Percentiles rank a stretch among this genome's conserved stretches.
phyloP scores from a whole-genome alignment of 2,797 vertebrate genomes.

The Poeciliopsis gracilis region DNA sequence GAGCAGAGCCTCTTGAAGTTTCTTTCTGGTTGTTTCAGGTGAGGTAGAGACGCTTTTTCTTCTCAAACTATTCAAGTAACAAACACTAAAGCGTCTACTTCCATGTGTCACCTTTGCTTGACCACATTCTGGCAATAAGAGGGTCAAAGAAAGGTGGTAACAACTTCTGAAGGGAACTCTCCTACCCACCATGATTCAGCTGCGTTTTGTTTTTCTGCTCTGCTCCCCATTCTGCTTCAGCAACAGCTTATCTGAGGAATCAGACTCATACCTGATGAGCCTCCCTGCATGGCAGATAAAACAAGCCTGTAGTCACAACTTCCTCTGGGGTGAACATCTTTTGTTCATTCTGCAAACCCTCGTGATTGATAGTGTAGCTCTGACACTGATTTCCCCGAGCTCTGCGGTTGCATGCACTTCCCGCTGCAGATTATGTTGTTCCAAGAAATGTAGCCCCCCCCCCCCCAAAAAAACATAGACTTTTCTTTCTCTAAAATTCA shows the following conservation, averaged over 20 bases:
- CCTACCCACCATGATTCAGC: slow-evolving; percentile 18
- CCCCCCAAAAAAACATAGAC: no score
- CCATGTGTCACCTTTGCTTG: slow-evolving; percentile 11
- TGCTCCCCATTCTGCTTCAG: slow-evolving; percentile 46
- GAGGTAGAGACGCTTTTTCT: slow-evolving; percentile 23
- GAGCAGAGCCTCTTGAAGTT: slow-evolving; percentile 44
- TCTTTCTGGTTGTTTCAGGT: slow-evolving; percentile 41
- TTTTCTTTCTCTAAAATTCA: slow-evolving; percentile 12
- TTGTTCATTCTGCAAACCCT: slow-evolving; percentile 7
- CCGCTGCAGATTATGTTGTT: background rate
- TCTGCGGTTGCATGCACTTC: slow-evolving; percentile 51
- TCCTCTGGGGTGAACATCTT: slow-evolving; percentile 8
- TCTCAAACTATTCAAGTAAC: background rate
- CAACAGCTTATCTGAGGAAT: slow-evolving; percentile 58
- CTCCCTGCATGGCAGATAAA: slow-evolving; percentile 55
- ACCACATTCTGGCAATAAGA: background rate
- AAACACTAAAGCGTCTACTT: slow-evolving; percentile 13
- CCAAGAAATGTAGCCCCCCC: background rate
- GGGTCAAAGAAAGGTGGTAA: slow-evolving; percentile 16
- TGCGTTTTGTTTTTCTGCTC: slow-evolving; percentile 4
- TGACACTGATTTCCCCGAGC: slow-evolving; percentile 12
- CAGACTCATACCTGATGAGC: slow-evolving; percentile 34
- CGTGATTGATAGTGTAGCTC: background rate
- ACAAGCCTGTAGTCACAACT: slow-evolving; percentile 5
- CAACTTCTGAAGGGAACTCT: slow-evolving; percentile 25